Base-by-base conservation (phyloP, 2,797 vertebrate species). In the Schizopygopsis malacanthus region DNA sequence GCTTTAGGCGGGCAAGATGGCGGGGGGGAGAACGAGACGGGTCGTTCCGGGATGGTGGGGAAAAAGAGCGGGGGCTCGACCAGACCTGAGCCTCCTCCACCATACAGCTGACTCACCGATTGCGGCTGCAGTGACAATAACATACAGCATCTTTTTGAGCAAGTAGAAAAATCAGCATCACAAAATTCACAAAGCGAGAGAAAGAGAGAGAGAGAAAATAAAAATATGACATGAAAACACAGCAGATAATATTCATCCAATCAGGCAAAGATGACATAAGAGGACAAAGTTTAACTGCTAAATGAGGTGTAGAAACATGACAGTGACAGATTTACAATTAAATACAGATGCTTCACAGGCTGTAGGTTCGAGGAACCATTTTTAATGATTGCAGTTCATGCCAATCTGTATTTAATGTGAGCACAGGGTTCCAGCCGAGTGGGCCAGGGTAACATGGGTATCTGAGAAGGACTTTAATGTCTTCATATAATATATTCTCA, bases 41-140 rank as follows among this genome's bases (percentile, higher is more conserved):
- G 97, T 88, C 97, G 96, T 92, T 99, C 97, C 16, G 96, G 97
- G 94, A 99, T 96, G 93, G 96, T 94, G 90, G 97, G 96, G 92
- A 97, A 98, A 96, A 97, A 97, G 92, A 97, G 94, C 90, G 97
- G 94, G 69, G 97, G 95, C 86, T 99, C 98, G 90, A 96, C 93
- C 92, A 96, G 95, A 91, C 95, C 94, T 92, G 95, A 94, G 89
- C 94, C 96, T 94, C 95, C 95, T 96, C 96, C 97, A 89, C 94
- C 91, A 95, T 95, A 97, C 73, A 95, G 97, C 94, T 97, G 97
- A 87, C 93, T 95, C 94, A 96, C 88, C 94, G 97, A 96, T 94
- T 97, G 97, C 94, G 97, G 96, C 97, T 97, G 97, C 95, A 97
- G 98, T 90, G 96, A 98, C 96, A 97, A 97, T 94, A 96, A 98